Base-by-base conservation (phyloP, 1,140 invertebrate species). In the Dermatophagoides farinae region DNA sequence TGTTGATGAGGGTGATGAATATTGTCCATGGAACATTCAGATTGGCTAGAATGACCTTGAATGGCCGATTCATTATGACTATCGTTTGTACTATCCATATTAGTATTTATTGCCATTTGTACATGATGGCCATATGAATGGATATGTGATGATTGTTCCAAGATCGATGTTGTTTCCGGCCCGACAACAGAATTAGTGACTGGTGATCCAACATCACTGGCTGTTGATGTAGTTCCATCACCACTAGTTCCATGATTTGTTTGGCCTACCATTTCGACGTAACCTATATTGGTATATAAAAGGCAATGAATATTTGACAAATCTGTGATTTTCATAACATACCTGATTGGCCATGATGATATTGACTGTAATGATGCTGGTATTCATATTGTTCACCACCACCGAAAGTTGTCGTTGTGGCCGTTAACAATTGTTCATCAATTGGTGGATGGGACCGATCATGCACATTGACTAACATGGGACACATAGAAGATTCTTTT, bases 391-490 rank as follows among this genome's bases (percentile, higher is more conserved):
- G 31, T 47, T 47, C 46, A 47, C 22, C 46, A 23, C 1, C 22
- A 20, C 46, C 22, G 46, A 47, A 23, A 20, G 46, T 37, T 31
- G 55, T 5, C 9, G 55, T 37, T 23, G 53, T 46, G 6, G 55
- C 20, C 44, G 52, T 40, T 62, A 53, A 44, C 6, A 39, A 43
- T 62, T 41, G 58, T 58, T 20, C 52, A 59, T 20, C 50, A 20
- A 39, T 40, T 69, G 55, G 68, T 65, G 52, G 68, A 62, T 31
- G 66, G 61, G 63, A 68, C 67, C 46, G 69, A 67, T 31, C 31
- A 31, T 31, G 31, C 8, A 62, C 69, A 69, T 43, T 80, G 64
- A 58, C 70, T 61, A 23, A 65, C 64, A 39, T 20, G 6, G 14
- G 2, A 61, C 64, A 62, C 67, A 64, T 54, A 66, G 64, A 60